These are phyloP conservation scores for Empidonax traillii DNA, from an alignment of 2,113 vertebrate species.

Conservation along the genomic window DNA sequence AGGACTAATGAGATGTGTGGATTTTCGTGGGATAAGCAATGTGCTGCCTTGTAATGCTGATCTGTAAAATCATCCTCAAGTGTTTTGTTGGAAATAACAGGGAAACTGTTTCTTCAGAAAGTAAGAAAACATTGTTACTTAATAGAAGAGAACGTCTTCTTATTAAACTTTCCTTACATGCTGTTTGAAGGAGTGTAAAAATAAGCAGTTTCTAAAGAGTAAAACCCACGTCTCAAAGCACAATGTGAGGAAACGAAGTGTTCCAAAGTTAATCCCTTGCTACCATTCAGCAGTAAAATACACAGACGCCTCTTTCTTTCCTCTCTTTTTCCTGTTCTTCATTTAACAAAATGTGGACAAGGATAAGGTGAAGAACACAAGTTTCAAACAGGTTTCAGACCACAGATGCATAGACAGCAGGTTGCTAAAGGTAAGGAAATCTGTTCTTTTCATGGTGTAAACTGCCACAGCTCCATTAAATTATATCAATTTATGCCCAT, in stretches of 20 bases:
- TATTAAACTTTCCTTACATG: neutral
- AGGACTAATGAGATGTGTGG: neutral
- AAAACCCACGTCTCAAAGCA: conserved; percentile 43
- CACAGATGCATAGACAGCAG: neutral
- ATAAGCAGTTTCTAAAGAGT: conserved; percentile 7
- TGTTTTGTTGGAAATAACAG: neutral
- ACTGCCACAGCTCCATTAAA: neutral
- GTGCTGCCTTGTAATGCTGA: neutral
- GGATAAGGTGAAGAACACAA: conserved; percentile 11
- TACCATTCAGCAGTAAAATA: conserved; percentile 61
- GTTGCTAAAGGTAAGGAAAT: neutral
- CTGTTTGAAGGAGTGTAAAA: conserved; percentile 11
- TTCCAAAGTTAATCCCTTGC: conserved; percentile 73
- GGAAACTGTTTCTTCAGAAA: conserved; percentile 7
- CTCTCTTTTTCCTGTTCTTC: conserved; percentile 71
- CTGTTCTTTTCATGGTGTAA: neutral
- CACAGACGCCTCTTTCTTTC: conserved; percentile 60
- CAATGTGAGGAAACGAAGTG: conserved; percentile 71
- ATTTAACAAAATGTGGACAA: conserved; percentile 4
- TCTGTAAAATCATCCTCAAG: neutral
- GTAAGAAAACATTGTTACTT: neutral
- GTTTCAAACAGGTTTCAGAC: neutral
- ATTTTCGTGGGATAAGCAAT: neutral
- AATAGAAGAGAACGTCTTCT: neutral
- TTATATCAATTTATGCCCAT: neutral